Evolutionary conservation across 2,888 invertebrate genomes (phyloP).

Genomic region (Lochmaea capreae): DNA sequence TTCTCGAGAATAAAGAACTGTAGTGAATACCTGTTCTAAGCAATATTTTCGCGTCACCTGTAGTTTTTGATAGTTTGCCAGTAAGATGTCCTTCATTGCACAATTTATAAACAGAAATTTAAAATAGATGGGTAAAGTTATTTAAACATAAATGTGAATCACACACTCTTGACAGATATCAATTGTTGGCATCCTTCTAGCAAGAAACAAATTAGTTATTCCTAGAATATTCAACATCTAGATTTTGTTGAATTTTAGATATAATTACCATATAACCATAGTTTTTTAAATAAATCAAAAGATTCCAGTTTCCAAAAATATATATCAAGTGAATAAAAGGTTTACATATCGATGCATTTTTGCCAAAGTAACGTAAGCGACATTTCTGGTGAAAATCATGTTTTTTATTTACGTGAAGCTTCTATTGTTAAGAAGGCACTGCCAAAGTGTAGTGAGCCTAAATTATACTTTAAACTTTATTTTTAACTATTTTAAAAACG

Average conservation of each 20-base stretch:
- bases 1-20: neutral
- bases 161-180: constrained; percentile 12
- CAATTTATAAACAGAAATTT: constrained; percentile 33
- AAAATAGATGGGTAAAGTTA: constrained; percentile 34
- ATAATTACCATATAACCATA: neutral
- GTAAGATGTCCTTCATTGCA: constrained; percentile 30
- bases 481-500: no score
- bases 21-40: neutral
- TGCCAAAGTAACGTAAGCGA: no score
- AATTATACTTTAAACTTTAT: no score
- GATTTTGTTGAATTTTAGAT: neutral
- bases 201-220: constrained; percentile 5
- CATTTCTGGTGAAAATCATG: no score
- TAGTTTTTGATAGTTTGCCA: constrained; percentile 39
- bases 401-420: no score
- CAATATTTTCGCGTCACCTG: constrained; percentile 5
- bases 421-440: no score
- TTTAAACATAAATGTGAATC: constrained; percentile 29
- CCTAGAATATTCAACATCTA: neutral
- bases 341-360: no score
- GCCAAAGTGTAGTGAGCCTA: no score
- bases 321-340: no score
- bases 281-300: neutral
- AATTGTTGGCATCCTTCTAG: constrained; percentile 5
- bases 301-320: no score